Base-by-base conservation (phyloP, 1,140 invertebrate species). In the Sinonovacula constricta region DNA sequence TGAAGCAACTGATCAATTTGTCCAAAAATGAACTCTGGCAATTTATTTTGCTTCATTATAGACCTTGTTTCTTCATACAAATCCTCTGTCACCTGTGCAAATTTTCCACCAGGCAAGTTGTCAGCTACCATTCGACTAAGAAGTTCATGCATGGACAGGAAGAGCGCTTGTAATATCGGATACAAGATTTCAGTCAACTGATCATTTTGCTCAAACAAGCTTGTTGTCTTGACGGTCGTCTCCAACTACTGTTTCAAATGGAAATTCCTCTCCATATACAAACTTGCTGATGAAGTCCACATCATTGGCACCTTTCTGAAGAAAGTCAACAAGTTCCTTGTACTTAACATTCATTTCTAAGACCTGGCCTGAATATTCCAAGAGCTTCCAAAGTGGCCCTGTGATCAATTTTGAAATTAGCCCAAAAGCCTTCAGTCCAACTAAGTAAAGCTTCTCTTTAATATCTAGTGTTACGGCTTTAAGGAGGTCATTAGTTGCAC, bases 341-440 rank as follows among this genome's bases (percentile, higher is more conserved):
- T 54, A 76, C 24, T 70, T 15, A 0, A 30, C 12, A 56, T 69
- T 77, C 65, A 77, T 63, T 7, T 81, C 72, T 28, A 81, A 39
- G 14, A 81, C 77, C n/a, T 81, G 71, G 28, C 54, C 33, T 34
- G 69, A 39, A 28, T 15, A 4, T 63, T 82, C 80, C 2, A 75
- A 30, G 1, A 82, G 14, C n/a, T 54, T 68, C 80, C 77, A 82
- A 5, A 82, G 49, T 26, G 80, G 80, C 0, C 59, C 1, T 18
- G 80, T 79, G 2, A 80, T 68, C 5, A 79, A 56, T 30, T 82
- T 67, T 5, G 60, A 54, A 15, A 82, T 67, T 3, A 82, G 63
- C 18, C 76, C 80, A 24, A n/a, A 79, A 31, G 77, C 76, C 63
- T 79, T 82, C 5, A 18, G 2, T 26, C 75, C 80, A 53, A 76